Conservation (phyloP, 2,797 vertebrate genomes). For the Enteromius argenteus region DNA sequence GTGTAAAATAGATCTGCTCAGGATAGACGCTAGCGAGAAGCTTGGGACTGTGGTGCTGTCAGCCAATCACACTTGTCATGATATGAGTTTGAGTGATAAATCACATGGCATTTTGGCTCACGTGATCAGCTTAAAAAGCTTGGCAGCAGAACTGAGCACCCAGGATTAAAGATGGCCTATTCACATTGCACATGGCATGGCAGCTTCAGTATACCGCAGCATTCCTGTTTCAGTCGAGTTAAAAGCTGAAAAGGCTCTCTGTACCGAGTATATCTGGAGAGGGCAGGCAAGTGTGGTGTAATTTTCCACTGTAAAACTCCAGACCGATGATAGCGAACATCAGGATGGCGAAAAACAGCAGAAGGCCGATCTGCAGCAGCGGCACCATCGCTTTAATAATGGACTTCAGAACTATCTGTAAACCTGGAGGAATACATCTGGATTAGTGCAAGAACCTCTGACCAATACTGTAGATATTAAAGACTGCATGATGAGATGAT, state of each 20-base stretch:
- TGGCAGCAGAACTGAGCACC: neutral
- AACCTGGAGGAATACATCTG: conserved; percentile 75
- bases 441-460: neutral
- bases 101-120: neutral
- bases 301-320: conserved; percentile 98
- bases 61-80: neutral
- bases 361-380: conserved; percentile 95
- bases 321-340: conserved; percentile 99
- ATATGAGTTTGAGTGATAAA: neutral
- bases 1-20: neutral
- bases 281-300: conserved; percentile 92
- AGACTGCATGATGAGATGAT: neutral
- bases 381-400: conserved; percentile 99
- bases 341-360: conserved; percentile 98
- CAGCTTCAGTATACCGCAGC: neutral
- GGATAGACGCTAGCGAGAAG: neutral
- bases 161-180: neutral
- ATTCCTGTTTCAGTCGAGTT: neutral
- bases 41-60: neutral
- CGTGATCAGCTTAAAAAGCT: neutral
- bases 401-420: conserved; percentile 98
- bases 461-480: neutral
- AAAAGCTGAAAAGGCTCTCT: neutral
- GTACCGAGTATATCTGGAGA: conserved; percentile 75
- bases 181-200: no score